Evolutionary conservation across 2,888 invertebrate genomes (phyloP).

Genomic region (Metacarcinus magister): DNA sequence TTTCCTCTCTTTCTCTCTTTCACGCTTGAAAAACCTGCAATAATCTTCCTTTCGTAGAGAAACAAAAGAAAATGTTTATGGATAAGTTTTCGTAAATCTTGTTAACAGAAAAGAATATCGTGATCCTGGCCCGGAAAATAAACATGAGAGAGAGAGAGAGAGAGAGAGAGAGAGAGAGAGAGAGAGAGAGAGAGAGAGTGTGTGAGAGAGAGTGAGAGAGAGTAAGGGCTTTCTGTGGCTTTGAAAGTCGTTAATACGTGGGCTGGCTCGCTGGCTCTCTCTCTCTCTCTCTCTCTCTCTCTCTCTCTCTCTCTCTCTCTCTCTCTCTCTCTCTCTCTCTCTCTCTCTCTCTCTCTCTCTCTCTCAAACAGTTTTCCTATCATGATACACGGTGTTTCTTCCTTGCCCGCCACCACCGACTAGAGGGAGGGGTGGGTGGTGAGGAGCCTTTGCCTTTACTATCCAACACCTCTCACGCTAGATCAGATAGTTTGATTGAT

Average conservation of each 20-base stretch:
- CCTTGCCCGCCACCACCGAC: too few relatives aligned
- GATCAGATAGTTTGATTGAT: too few relatives aligned
- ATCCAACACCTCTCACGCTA: too few relatives aligned
- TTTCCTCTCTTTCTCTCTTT: background rate
- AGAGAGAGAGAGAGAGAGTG: background rate
- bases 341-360: background rate
- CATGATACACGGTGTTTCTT: too few relatives aligned
- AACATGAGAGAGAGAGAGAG: background rate
- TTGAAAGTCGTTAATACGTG: background rate
- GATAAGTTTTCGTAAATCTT: constrained; percentile 21
- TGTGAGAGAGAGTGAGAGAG: background rate
- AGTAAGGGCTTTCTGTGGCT: background rate
- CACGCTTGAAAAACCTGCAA: background rate
- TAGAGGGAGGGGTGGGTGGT: too few relatives aligned
- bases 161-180: constrained; percentile 26
- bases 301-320: background rate
- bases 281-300: constrained; percentile 26
- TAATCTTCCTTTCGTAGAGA: background rate
- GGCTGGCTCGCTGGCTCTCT: background rate
- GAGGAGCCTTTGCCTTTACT: too few relatives aligned
- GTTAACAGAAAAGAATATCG: background rate
- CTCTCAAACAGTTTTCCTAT: too few relatives aligned
- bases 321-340: background rate
- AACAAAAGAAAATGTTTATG: background rate
- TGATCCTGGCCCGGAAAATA: background rate